Base-by-base conservation (phyloP, 2,888 invertebrate genomes). In the Imbricaverruca yamaguchii region DNA sequence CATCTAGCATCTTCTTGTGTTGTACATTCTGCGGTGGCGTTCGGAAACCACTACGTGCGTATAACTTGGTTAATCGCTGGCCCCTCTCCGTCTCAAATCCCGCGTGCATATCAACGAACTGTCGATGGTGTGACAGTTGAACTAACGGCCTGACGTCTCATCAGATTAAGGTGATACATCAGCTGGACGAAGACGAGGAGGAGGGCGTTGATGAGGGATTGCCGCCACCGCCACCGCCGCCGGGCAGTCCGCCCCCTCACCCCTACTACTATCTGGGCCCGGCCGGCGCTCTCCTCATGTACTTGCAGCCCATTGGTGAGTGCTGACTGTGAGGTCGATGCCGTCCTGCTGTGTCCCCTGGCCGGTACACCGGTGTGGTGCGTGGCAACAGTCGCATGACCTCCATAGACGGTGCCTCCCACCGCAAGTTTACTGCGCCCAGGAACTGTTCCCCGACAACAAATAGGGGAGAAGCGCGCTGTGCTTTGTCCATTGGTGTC, bases 261-360 rank as follows among this genome's bases (percentile, higher is more conserved):
- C 74, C 74, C 15, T 74, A 74, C 74, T 74, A 74, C 74, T 74
- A 53, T 53, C 74, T 74, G 74, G 74, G 74, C 53, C 74, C 74
- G 74, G 74, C 74, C 53, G 74, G 74, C 74, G 53, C 53, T 15
- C 74, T 74, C 18, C 74, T 74, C 53, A 39, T 74, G 18, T 74
- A 74, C 53, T 8, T 74, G 74, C 74, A 74, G 74, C 74, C 74
- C 8, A 4, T 74, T 18, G 74, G 74, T 74, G 74, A 53, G 69
- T 65, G 65, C n/a, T n/a, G 13, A 8, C n/a, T 10, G 10, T n/a
- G 65, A 6, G 10, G 65, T 9, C 1, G 10, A 1, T n/a, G 2
- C 65, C 9, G n/a, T 7, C 12, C 0, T 1, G 63, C 0, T 63
- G 18, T 21, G 18, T 13, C 63, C 21, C 63, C 8, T 18, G 21